phyloP scores from a whole-genome alignment of 1,140 invertebrate species.

The Mactra quadrangularis region DNA sequence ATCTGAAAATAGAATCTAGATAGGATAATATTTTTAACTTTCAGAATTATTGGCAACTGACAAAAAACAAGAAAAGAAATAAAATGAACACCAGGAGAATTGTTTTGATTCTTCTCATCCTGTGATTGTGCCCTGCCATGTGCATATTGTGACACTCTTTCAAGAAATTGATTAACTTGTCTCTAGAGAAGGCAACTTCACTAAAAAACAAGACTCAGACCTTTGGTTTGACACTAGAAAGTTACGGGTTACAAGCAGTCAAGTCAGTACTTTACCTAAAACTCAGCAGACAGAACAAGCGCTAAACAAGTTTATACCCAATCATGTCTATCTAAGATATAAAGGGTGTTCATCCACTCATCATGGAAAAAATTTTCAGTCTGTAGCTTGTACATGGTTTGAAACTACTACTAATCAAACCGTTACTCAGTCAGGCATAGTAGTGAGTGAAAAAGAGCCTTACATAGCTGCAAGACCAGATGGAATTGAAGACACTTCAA shows the following conservation, averaged over 20 bases:
- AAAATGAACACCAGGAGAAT: background rate
- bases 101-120: conserved; percentile 1
- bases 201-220: background rate
- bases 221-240: background rate
- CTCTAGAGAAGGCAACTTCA: background rate
- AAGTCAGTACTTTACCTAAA: background rate
- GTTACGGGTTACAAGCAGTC: background rate
- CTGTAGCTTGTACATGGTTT: background rate
- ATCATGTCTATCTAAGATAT: background rate
- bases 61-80: background rate
- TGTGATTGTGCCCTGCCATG: conserved; percentile 11
- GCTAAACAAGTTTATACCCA: background rate
- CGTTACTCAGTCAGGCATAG: background rate
- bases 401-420: background rate
- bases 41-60: too few relatives aligned
- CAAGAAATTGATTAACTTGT: background rate
- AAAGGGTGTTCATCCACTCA: background rate
- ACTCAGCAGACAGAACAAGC: background rate
- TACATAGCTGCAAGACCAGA: background rate
- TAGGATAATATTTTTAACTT: too few relatives aligned
- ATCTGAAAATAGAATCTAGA: too few relatives aligned
- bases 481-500: background rate
- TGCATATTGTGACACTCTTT: conserved; percentile 2
- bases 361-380: background rate
- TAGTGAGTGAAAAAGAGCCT: background rate